Evolutionary conservation across 2,888 invertebrate species (phyloP).

Genomic region (Rhabditophanes sp.): DNA sequence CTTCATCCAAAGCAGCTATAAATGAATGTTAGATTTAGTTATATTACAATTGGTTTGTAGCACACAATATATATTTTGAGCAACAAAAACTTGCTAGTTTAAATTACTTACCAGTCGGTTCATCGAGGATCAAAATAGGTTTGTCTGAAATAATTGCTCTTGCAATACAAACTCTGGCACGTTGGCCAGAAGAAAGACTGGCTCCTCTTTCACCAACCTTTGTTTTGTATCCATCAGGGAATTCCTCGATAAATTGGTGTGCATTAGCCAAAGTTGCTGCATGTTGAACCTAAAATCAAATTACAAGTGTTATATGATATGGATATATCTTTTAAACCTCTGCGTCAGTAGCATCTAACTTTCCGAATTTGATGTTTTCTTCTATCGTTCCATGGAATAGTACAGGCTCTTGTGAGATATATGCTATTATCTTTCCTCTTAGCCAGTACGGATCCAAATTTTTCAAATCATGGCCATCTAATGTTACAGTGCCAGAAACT

Average conservation of each 20-base stretch:
- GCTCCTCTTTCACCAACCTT: conserved; percentile 19
- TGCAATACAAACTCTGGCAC: conserved; percentile 71
- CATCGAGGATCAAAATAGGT: conserved; percentile 63
- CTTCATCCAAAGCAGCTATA: too few relatives aligned
- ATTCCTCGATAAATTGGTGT: conserved; percentile 65
- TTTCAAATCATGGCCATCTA: conserved; percentile 61
- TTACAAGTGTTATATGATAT: conserved; percentile 54
- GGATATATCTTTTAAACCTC: conserved; percentile 46
- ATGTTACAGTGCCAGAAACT: conserved; percentile 56
- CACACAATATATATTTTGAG: too few relatives aligned
- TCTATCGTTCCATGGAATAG: conserved; percentile 73
- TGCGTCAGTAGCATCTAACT: conserved; percentile 49
- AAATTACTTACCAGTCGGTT: conserved; percentile 88
- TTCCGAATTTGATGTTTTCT: conserved; percentile 83
- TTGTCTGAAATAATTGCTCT: conserved; percentile 79
- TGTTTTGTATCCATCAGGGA: conserved; percentile 58
- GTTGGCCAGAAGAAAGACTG: conserved; percentile 64
- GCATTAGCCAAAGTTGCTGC: conserved; percentile 78
- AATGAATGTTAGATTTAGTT: too few relatives aligned
- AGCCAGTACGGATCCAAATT: conserved; percentile 67
- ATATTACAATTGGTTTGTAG: too few relatives aligned
- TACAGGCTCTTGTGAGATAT: conserved; percentile 64
- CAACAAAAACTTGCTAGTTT: neutral
- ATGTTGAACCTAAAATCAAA: conserved; percentile 12
- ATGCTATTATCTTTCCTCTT: conserved; percentile 60